Base-by-base conservation (phyloP, 2,888 invertebrate species). In the Crossocerus cetratus region DNA sequence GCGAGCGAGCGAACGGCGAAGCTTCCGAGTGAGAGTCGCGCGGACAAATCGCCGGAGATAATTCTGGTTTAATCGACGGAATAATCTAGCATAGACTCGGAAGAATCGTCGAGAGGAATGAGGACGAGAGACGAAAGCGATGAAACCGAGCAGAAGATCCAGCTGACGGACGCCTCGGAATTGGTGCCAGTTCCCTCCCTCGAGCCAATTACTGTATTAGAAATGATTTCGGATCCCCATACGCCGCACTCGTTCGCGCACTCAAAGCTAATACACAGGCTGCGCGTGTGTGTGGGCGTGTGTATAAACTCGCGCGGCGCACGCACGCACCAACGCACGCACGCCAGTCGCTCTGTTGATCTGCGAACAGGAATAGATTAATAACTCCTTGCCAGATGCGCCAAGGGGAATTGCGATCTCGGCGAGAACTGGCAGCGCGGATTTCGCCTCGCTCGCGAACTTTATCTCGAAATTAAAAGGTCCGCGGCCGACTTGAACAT, bases 361-460 rank as follows among this genome's bases (percentile, higher is more conserved):
- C 73, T 53, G 57, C 62, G 69, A 55, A 76, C 80, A 78, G 82
- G 80, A 82, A 82, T 82, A 82, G 82, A 82, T 80, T 74, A 68
- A 74, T 72, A 80, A 82, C 82, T 82, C 76, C 78, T 70, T 82
- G 78, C 82, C 82, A 82, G 82, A 80, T 82, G 80, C 73, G 77
- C 71, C 78, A 69, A 68, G 49, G 71, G 72, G 70, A 80, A 73
- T 65, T 60, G 65, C 54, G 60, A 71, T 67, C 74, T 81, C 78
- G 76, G 77, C 32, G 8, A 32, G 32, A 32, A 32, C 64, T 69
- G 64, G 68, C 64, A 43, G 32, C 18, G 32, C 32, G 32, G 11
- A 32, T 32, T 32, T 32, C 32, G 8, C 11, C 32, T 32, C 11
- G 8, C 11, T 4, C 8, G 11, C 5, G 32, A 5, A 32, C 32